Evolutionary conservation across 1,140 invertebrate genomes (phyloP), one percentile per base, ranked within the genome.

Genomic region (Drosophila tani): DNA sequence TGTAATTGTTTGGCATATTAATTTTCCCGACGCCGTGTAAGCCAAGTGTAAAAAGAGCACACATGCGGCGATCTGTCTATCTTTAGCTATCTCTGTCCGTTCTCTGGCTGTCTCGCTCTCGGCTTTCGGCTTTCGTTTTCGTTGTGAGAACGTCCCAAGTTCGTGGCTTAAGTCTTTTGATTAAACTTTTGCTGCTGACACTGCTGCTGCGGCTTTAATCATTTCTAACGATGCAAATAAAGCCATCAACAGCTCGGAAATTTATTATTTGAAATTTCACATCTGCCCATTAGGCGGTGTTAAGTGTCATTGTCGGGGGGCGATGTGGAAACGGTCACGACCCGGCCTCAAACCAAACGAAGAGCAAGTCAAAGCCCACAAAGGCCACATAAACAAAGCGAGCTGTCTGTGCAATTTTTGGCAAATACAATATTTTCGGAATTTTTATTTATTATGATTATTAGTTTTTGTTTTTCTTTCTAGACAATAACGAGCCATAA

Each of bases 1-100:
- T 81, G 84, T 88, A 88, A 88, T 90, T 88, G 85, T 90, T 88
- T 90, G 81, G 84, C 69, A 84, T 90, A 88, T 88, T 88, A 84
- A 88, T 88, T 88, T 88, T 83, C 70, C 66, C 81, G 64, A 76
- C 63, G 79, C 68, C 84, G 81, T 87, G 77, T 88, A 83, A 87
- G 80, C 81, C 80, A 81, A 88, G 78, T 90, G 85, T 84, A 82
- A 90, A 88, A 88, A 88, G 69, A 81, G 85, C 84, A 66, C 85
- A 74, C 80, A 88, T 67, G 65, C 21, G 67, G 74, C 53, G 68
- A 71, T 50, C 59, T 59, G 64, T 86, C 55, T 60, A 53, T 69
- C 63, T 21, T 8, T 14, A 11, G 53, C 56, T 60, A 43, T 63
- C 49, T 49, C 46, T 51, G 55, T 73, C 51, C 40, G 21, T 41